These are phyloP conservation scores for Leptogaster cylindrica DNA, from an alignment of 2,888 invertebrate genomes.

Conservation along the genomic window DNA sequence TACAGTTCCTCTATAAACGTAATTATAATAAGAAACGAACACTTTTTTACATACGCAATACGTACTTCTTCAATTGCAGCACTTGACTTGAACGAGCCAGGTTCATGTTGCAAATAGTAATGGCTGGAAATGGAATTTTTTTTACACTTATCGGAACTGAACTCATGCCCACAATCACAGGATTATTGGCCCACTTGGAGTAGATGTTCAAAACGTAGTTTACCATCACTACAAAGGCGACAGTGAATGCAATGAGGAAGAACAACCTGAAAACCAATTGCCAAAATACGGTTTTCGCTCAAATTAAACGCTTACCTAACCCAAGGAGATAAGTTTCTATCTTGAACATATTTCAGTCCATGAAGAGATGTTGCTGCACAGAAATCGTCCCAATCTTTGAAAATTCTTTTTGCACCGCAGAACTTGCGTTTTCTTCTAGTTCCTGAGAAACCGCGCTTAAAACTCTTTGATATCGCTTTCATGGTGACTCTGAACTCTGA, in stretches of 20 bases:
- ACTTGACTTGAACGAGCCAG: conserved; percentile 73
- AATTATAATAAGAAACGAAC: neutral
- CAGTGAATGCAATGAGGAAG: conserved; percentile 72
- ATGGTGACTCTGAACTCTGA: too few relatives aligned
- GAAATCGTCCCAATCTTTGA: too few relatives aligned
- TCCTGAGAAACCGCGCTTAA: too few relatives aligned
- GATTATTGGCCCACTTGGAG: conserved; percentile 73
- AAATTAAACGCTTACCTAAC: conserved; percentile 53
- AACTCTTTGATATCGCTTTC: too few relatives aligned
- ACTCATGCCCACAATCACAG: conserved; percentile 79
- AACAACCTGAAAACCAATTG: conserved; percentile 66
- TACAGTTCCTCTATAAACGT: conserved; percentile 40
- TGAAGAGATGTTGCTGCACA: conserved; percentile 70
- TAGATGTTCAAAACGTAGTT: conserved; percentile 76
- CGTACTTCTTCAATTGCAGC: conserved; percentile 59
- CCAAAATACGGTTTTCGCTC: too few relatives aligned
- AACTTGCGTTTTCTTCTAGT: too few relatives aligned
- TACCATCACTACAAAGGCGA: conserved; percentile 63
- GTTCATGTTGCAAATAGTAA: conserved; percentile 86
- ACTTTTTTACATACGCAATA: neutral
- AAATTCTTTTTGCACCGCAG: too few relatives aligned
- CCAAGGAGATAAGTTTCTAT: conserved; percentile 49
- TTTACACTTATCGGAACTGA: conserved; percentile 72
- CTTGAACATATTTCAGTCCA: conserved; percentile 75
- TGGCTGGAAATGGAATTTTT: conserved; percentile 79